Percentiles rank a stretch among this genome's conserved stretches.
Evolutionary conservation across 2,888 invertebrate genomes (phyloP).

Genomic region (Orchestes rusci): DNA sequence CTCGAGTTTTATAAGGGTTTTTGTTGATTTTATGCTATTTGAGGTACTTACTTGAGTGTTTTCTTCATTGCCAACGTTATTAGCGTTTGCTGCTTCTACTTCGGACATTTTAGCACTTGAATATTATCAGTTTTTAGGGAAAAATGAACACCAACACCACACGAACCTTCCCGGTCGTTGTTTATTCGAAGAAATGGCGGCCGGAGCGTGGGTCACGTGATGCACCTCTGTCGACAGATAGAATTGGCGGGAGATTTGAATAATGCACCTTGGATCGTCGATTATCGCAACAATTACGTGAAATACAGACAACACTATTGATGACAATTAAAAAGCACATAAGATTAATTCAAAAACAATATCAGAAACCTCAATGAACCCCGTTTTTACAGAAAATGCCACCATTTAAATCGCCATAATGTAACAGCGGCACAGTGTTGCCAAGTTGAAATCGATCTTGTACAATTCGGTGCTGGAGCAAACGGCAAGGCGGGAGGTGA

Average conservation of each 20-base stretch:
- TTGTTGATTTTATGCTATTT: slow-evolving; percentile 22
- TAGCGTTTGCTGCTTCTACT: slow-evolving; percentile 41
- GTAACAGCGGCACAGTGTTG: too few relatives aligned
- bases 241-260: slow-evolving; percentile 2
- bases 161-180: slow-evolving; percentile 48
- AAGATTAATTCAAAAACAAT: too few relatives aligned
- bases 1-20: slow-evolving; percentile 30
- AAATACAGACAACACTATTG: too few relatives aligned
- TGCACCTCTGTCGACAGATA: slow-evolving; percentile 16
- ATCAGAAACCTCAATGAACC: too few relatives aligned
- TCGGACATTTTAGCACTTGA: slow-evolving; percentile 42
- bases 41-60: slow-evolving; percentile 39
- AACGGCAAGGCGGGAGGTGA: too few relatives aligned
- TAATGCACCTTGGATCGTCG: too few relatives aligned
- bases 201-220: slow-evolving; percentile 56
- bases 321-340: too few relatives aligned
- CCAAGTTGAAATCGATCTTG: too few relatives aligned
- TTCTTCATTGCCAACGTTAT: slow-evolving; percentile 41
- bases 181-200: slow-evolving; percentile 57
- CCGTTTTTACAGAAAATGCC: too few relatives aligned
- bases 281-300: too few relatives aligned
- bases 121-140: slow-evolving; percentile 31
- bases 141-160: slow-evolving; percentile 29
- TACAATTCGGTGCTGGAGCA: too few relatives aligned
- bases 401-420: too few relatives aligned